Evolutionary conservation across 2,113 vertebrate species (phyloP), one percentile per base, ranked within the genome.

Genomic region (Oxyruncus cristatus): DNA sequence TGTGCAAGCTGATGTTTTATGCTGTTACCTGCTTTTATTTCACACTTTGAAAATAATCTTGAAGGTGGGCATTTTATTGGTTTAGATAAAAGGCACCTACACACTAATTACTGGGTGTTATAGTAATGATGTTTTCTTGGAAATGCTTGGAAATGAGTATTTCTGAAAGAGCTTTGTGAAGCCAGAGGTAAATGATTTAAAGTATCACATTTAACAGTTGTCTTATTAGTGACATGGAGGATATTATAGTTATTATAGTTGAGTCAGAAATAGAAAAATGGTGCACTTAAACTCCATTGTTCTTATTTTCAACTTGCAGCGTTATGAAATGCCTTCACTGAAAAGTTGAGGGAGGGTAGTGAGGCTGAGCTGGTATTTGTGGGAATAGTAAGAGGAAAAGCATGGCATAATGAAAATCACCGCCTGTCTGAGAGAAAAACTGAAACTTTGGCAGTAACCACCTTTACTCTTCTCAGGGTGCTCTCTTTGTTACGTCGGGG

Each of bases 101-200:
- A 13, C 3, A 3, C 12, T 28, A 44, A 58, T 73, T 77, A 32
- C 56, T 18, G 78, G 71, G 44, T 75, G 58, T 68, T 89, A 61
- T 47, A 49, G 42, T 88, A 94, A 88, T 39, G 56, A 61, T 75
- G 42, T 42, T 83, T 81, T 88, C 50, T n/a, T n/a, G n/a, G n/a
- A n/a, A n/a, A n/a, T n/a, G n/a, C n/a, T n/a, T 61, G 17, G 72
- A 42, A 71, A n/a, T 9, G 68, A 22, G 13, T 22, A 12, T 70
- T 92, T 94, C 65, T 83, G 49, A 61, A 85, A 68, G 73, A 47
- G 41, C 70, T 92, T 65, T 67, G 41, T 73, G n/a, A 65, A 81
- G 78, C 59, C 66, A 93, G 49, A 66, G 88, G 75, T 92, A 65
- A 96, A 91, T 85, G 78, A 56, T 79, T 94, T 93, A 78, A 76